Evolutionary conservation across 2,797 vertebrate genomes (phyloP).

Genomic region (Sebastes matsubarae): DNA sequence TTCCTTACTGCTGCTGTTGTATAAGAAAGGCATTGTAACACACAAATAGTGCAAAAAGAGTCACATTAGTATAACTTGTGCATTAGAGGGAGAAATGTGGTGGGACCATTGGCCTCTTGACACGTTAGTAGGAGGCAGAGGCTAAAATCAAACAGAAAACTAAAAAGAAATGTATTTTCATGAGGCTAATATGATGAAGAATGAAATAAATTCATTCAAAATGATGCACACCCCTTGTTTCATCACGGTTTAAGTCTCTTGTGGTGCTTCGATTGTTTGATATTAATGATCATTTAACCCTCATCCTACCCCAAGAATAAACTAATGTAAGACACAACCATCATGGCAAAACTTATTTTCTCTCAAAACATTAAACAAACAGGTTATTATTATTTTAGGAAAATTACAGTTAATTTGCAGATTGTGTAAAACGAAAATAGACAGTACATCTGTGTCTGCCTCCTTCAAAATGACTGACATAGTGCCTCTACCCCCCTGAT

Average conservation of each 20-base stretch:
- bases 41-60: background rate
- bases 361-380: too few species aligned
- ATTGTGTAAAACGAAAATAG: too few species aligned
- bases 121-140: too few species aligned
- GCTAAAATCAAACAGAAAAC: background rate
- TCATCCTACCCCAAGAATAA: too few species aligned
- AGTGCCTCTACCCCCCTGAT: accelerated
- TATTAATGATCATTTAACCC: background rate
- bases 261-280: background rate
- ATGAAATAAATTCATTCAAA: background rate
- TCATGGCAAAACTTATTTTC: too few species aligned
- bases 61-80: background rate
- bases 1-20: background rate
- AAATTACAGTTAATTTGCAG: too few species aligned
- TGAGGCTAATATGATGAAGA: background rate
- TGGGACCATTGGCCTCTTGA: background rate
- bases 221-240: background rate
- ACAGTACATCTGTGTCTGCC: too few species aligned
- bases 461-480: too few species aligned
- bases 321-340: too few species aligned
- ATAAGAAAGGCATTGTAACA: background rate
- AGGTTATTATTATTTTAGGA: too few species aligned
- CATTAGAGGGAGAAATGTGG: background rate
- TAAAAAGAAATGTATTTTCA: background rate
- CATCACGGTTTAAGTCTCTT: background rate